phyloP scores from a whole-genome alignment of 2,888 invertebrate genomes.

The Tenthredo mesomela region DNA sequence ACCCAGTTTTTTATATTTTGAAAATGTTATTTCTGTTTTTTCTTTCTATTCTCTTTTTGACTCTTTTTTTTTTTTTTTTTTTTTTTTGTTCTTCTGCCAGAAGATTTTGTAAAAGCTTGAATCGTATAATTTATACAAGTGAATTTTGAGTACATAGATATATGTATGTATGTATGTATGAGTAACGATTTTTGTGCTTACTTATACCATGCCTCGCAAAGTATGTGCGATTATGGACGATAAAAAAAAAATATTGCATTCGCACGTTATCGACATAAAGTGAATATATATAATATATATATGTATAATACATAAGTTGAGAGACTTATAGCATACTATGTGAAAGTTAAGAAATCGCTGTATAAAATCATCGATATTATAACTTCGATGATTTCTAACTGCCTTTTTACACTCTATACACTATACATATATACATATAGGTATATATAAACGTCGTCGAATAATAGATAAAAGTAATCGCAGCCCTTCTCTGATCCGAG shows the following conservation, averaged over 20 bases:
- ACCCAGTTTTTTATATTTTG: neutral
- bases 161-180: too few species aligned
- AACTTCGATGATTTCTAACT: constrained; percentile 3
- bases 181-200: neutral
- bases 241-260: constrained; percentile 24
- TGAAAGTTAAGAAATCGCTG: neutral
- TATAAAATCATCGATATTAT: constrained; percentile 3
- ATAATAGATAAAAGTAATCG: neutral
- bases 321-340: neutral
- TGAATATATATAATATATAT: neutral
- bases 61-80: neutral
- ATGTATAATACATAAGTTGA: neutral
- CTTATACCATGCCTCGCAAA: neutral
- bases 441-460: neutral
- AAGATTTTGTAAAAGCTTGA: neutral
- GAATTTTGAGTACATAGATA: neutral
- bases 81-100: neutral
- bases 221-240: neutral
- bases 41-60: neutral
- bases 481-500: constrained; percentile 3
- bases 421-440: neutral
- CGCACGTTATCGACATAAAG: neutral
- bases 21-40: neutral
- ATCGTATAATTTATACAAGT: constrained; percentile 3
- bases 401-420: neutral